Conservation (phyloP, 2,888 invertebrate species). For the Microctonus brassicae region DNA sequence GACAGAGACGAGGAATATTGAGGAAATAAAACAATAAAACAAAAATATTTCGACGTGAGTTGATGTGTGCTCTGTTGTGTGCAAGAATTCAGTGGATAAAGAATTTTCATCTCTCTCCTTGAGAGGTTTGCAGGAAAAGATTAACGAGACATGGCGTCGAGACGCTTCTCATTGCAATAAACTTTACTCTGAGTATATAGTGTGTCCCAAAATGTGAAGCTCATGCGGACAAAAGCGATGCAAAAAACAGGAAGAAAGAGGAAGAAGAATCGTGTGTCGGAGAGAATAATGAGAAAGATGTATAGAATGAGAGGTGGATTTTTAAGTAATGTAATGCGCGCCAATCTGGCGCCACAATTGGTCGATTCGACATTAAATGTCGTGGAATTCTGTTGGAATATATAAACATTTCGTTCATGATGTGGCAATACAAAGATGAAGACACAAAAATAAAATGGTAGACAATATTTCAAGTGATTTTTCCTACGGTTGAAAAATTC, state of each 20-base stretch:
- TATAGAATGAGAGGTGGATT: not conserved
- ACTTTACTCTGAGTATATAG: not conserved
- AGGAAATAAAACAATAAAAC: constrained; percentile 15
- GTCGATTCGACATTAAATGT: constrained; percentile 2
- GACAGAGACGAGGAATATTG: not conserved
- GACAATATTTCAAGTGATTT: constrained; percentile 2
- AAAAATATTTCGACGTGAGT: constrained; percentile 13
- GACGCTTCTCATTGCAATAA: constrained; percentile 33
- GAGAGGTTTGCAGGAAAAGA: constrained; percentile 31
- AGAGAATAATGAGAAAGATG: not conserved
- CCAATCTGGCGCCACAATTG: constrained; percentile 15
- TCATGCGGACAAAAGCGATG: constrained; percentile 9
- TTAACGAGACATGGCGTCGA: constrained; percentile 42
- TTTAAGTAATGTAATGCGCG: constrained; percentile 16
- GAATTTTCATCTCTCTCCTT: constrained; percentile 14
- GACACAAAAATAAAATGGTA: constrained; percentile 3
- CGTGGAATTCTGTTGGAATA: constrained; percentile 19
- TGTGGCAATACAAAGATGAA: not conserved
- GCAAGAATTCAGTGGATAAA: not conserved
- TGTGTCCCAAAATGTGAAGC: constrained; percentile 16
- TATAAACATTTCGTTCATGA: not conserved
- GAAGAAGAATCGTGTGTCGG: not conserved
- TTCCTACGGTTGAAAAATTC: not conserved
- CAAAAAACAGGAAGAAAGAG: not conserved
- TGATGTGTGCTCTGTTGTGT: not conserved